phyloP scores from a whole-genome alignment of 2,113 vertebrate species.

The Theropithecus gelada region DNA sequence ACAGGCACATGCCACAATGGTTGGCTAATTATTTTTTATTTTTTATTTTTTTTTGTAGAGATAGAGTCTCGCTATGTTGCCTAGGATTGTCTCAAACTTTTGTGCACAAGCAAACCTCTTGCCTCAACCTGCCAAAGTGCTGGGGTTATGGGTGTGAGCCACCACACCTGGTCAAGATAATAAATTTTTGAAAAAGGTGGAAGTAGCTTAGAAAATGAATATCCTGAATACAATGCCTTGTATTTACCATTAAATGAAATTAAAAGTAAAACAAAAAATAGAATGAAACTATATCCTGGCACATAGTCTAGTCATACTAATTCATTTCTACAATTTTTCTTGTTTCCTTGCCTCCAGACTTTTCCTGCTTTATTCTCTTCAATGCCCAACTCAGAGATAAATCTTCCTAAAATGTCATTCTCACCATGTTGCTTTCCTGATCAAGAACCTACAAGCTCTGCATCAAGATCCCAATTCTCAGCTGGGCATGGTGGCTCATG shows the following conservation, averaged over 20 bases:
- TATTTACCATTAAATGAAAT: neutral
- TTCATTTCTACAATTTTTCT: neutral
- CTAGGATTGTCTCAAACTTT: too few relatives aligned
- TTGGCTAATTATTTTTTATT: too few relatives aligned
- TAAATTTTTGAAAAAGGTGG: neutral
- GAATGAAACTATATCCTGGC: neutral
- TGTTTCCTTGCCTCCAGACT: neutral
- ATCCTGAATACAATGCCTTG: neutral
- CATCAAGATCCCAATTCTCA: neutral
- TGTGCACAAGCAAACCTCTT: too few relatives aligned
- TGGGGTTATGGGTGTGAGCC: too few relatives aligned
- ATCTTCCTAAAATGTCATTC: neutral
- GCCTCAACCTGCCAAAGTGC: too few relatives aligned
- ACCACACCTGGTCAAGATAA: too few relatives aligned
- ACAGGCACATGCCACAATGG: too few relatives aligned
- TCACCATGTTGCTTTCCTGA: neutral
- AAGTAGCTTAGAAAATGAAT: constrained; percentile 2
- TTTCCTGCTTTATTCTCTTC: neutral
- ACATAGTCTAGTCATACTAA: neutral
- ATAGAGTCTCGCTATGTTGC: too few relatives aligned
- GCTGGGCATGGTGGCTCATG: neutral
- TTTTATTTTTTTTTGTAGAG: too few relatives aligned
- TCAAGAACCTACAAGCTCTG: neutral
- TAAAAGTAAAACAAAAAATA: neutral
- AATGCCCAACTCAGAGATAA: neutral